Base-by-base conservation (phyloP, 2,113 vertebrate species). In the Apteryx mantelli region DNA sequence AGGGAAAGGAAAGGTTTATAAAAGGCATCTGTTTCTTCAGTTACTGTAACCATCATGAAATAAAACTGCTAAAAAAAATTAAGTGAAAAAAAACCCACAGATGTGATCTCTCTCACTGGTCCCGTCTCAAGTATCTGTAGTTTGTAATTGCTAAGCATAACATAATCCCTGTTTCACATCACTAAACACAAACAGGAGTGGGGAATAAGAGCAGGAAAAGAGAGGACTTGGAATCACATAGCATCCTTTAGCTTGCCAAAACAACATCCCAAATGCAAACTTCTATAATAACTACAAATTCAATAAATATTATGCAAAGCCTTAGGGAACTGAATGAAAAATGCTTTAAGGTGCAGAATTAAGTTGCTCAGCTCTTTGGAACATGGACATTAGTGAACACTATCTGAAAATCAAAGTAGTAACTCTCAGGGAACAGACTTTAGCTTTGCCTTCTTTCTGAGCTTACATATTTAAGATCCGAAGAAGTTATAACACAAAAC, bases 321-420 rank as follows among this genome's bases (percentile, higher is more conserved):
- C 40, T 77, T 75, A 78, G 36, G 26, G 89, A 86, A 82, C 3
- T n/a, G 32, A 82, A 78, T 6, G 68, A 40, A 8, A 64, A 58
- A 86, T 86, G 19, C 7, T 74, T 38, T 66, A 75, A 42, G 9
- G 14, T 44, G 12, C 19, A 77, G 5, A 19, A 60, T n/a, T n/a
- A 26, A 10, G 9, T 58, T 46, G n/a, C 48, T 92, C 28, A 73
- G 21, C 22, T 80, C 38, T 60, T 76, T 0, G 0, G 13, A 68
- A 7, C 14, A 70, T 36, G 83, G 34, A 24, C 4, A 86, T 12
- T 64, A 71, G 6, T 2, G 4, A 82, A 69, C 6, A 48, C 13
- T 26, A 15, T 8, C 18, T 50, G 38, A 82, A 94, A 82, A 82
- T 1, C 0, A n/a, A 73, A 76, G 25, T 48, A 34, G 19, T 48